Evolutionary conservation across 2,888 invertebrate genomes (phyloP).

Genomic region (Leucozona laternaria): DNA sequence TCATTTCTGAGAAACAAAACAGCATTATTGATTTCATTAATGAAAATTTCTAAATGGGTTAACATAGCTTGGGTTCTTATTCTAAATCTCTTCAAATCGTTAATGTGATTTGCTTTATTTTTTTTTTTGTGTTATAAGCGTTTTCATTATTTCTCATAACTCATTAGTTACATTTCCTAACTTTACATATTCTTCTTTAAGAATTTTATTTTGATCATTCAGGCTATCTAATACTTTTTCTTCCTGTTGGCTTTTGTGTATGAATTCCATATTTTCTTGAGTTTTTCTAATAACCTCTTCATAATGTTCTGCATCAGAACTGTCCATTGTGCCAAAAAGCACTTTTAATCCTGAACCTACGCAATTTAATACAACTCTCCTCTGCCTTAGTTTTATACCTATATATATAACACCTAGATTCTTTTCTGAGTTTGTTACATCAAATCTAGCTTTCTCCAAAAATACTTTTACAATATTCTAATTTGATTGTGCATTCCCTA

Average conservation of each 20-base stretch:
- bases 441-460: too few relatives aligned
- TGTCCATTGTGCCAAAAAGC: conserved; percentile 13
- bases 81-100: not conserved
- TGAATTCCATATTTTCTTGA: not conserved
- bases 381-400: not conserved
- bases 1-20: not conserved
- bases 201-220: not conserved
- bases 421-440: not conserved
- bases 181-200: not conserved
- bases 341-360: conserved; percentile 9
- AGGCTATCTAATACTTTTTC: not conserved
- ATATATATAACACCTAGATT: not conserved
- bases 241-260: not conserved
- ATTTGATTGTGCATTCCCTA: too few relatives aligned
- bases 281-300: not conserved
- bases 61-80: not conserved
- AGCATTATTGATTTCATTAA: not conserved
- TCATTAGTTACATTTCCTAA: not conserved
- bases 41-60: too few relatives aligned
- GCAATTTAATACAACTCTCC: not conserved
- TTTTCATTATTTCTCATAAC: not conserved
- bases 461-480: too few relatives aligned
- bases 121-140: not conserved
- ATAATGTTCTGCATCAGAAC: conserved; percentile 2
- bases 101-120: not conserved